Base-by-base conservation (phyloP, 2,888 invertebrate genomes). In the Lypha dubia region DNA sequence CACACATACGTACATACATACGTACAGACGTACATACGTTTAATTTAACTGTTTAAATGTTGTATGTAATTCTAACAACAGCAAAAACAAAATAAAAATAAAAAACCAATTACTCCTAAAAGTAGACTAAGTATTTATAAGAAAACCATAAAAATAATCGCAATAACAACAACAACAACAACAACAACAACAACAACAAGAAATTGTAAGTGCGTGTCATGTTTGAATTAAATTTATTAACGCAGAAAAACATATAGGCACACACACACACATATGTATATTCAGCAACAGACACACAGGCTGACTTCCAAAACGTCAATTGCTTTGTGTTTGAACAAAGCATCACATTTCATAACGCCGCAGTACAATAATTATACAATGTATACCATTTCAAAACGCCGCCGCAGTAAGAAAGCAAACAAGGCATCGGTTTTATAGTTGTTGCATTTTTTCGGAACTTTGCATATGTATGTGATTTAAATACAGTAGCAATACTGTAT, bases 161-260 rank as follows among this genome's bases (percentile, higher is more conserved):
- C 77, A 84, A 80, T 74, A 77, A 77, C 68, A n/a, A n/a, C n/a
- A n/a, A n/a, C n/a, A n/a, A n/a, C n/a, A 81, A 86, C 76, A 84
- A 84, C 81, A 86, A 84, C 81, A 76, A 63, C 77, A 84, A 80
- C 68, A 77, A 77, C 68, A 77, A 84, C 84, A 63, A 76, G 73
- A 67, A 77, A 83, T 75, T 51, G 75, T 84, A 82, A 86, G 84
- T 86, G 84, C 86, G 86, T 90, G 87, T 89, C 90, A 88, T 90
- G 90, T 89, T 90, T 90, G 90, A 89, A 89, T 90, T 90, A 90
- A 90, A 90, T 90, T 89, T 90, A 84, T 80, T 88, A 67, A 71
- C 32, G 44, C 63, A 75, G 20, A n/a, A n/a, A n/a, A n/a, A n/a
- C n/a, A n/a, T n/a, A n/a, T n/a, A n/a, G n/a, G n/a, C n/a, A 74